phyloP scores from a whole-genome alignment of 2,113 vertebrate species.

The Litocranius walleri region DNA sequence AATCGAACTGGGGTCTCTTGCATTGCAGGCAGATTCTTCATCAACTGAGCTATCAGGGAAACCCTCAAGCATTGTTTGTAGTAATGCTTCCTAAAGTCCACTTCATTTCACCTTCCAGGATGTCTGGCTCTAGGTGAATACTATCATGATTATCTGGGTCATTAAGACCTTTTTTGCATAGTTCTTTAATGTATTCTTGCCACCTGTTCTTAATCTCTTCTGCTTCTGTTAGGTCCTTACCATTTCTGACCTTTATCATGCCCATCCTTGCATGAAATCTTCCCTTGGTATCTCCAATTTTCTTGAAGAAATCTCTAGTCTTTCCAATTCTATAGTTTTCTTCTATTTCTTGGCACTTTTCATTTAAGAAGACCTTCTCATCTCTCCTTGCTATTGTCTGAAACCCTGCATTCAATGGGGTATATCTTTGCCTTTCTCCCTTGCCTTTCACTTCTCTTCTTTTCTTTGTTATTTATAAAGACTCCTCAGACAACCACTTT shows the following conservation, averaged over 20 bases:
- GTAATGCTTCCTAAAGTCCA: neutral
- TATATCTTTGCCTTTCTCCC: neutral
- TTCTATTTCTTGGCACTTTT: neutral
- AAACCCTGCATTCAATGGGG: neutral
- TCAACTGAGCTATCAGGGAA: neutral
- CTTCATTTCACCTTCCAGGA: neutral
- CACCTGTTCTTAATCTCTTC: neutral
- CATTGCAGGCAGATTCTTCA: neutral
- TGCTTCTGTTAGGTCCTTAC: neutral
- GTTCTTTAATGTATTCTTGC: neutral
- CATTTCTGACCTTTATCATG: neutral
- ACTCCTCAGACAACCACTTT: neutral
- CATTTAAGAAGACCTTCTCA: neutral
- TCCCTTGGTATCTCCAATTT: neutral
- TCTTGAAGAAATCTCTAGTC: neutral
- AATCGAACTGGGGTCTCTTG: neutral
- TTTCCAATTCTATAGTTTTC: neutral
- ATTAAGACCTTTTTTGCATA: neutral
- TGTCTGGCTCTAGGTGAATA: neutral
- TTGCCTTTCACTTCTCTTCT: neutral
- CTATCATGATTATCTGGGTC: neutral
- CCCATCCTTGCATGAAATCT: neutral
- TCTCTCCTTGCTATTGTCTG: neutral
- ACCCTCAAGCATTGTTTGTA: neutral
- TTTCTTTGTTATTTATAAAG: neutral